phyloP scores from a whole-genome alignment of 2,888 invertebrate genomes.

The Drosophila cognata region DNA sequence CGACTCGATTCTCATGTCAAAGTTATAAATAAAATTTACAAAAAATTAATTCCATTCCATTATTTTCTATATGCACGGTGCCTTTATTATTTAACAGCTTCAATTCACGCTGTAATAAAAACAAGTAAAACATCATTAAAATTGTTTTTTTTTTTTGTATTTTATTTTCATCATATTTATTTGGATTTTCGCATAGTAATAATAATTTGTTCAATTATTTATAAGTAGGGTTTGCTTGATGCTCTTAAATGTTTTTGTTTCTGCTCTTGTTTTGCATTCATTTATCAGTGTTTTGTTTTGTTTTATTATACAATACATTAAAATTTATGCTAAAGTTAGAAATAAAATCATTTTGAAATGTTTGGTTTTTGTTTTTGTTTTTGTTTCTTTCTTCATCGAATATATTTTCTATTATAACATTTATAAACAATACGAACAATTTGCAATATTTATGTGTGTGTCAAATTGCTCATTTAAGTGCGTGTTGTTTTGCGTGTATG shows the following conservation, averaged over 20 bases:
- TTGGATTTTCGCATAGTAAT: conserved; percentile 76
- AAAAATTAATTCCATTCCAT: neutral
- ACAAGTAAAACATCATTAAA: conserved; percentile 23
- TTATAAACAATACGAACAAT: conserved; percentile 58
- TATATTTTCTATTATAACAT: conserved; percentile 42
- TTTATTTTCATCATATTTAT: conserved; percentile 65
- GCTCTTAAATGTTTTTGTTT: conserved; percentile 37
- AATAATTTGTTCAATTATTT: conserved; percentile 66
- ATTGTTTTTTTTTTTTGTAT: conserved; percentile 29
- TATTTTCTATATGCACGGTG: neutral
- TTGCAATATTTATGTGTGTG: conserved; percentile 57
- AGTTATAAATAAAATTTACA: neutral
- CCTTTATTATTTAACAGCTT: neutral
- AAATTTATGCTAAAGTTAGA: conserved; percentile 74
- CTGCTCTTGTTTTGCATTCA: conserved; percentile 18
- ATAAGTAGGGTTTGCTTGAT: conserved; percentile 46
- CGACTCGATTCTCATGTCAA: neutral
- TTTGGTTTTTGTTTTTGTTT: conserved; percentile 36
- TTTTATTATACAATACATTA: conserved; percentile 52
- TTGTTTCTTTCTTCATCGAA: conserved; percentile 15
- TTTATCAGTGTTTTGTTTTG: conserved; percentile 17
- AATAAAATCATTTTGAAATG: conserved; percentile 72
- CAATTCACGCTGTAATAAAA: neutral
- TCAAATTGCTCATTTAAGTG: conserved; percentile 36
- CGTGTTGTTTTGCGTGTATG: conserved; percentile 6